phyloP scores from a whole-genome alignment of 2,113 vertebrate genomes.

The Phylloscopus whistleri region DNA sequence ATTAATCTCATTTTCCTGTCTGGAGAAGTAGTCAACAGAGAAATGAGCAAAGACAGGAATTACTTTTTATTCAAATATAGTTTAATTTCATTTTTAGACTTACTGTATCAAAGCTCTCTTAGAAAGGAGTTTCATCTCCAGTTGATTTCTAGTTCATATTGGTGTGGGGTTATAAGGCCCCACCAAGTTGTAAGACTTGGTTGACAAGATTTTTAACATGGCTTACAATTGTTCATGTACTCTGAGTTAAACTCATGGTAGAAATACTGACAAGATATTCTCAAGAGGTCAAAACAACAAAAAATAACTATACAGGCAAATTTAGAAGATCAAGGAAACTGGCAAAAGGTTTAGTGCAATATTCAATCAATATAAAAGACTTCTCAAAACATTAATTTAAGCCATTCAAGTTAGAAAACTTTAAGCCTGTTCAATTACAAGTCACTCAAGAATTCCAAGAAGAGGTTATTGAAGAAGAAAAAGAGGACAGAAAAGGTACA shows the following conservation, averaged over 20 bases:
- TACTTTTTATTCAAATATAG: neutral
- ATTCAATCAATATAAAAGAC: neutral
- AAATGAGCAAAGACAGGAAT: neutral
- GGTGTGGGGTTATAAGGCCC: neutral
- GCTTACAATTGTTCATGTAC: neutral
- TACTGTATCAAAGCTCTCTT: neutral
- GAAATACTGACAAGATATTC: neutral
- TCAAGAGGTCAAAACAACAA: neutral
- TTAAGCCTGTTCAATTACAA: neutral
- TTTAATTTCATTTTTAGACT: neutral
- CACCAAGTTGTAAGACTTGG: neutral
- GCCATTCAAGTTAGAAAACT: neutral
- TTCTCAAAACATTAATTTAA: neutral
- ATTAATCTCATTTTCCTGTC: neutral
- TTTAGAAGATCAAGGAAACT: neutral
- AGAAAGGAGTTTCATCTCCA: neutral
- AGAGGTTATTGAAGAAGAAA: neutral
- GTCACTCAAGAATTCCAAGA: neutral
- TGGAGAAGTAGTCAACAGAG: neutral
- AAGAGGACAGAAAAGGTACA: neutral
- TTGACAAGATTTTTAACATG: neutral
- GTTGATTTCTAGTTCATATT: neutral
- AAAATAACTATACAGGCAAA: neutral
- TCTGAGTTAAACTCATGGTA: neutral
- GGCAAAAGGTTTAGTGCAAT: neutral